Evolutionary conservation across 2,888 invertebrate species (phyloP), one percentile per base, ranked within the genome.

Genomic region (Pandemis corylana): DNA sequence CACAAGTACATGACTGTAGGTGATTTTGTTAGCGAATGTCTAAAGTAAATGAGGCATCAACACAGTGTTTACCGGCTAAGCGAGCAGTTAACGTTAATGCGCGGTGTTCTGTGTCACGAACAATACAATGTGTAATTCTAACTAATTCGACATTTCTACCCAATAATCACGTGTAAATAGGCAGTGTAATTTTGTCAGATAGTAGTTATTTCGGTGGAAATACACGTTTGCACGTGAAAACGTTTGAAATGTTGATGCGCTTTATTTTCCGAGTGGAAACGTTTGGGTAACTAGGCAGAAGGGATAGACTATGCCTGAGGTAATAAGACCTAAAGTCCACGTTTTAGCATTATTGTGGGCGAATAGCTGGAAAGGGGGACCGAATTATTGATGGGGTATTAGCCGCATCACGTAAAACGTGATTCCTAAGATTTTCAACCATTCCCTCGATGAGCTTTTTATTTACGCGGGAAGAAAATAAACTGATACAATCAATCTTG

Each of bases 1-100:
- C n/a, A 61, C 44, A 15, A n/a, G n/a, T 20, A 28, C 28, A 28
- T 15, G 56, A 56, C 66, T 41, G 0, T 15, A 41, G 15, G 4
- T 7, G 53, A 66, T 70, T 74, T 65, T 70, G 69, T n/a, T n/a
- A 66, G 62, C 62, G 74, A 70, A 28, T 70, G 53, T 70, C 49
- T 56, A 59, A 56, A 65, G n/a, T 59, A 65, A 73, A 73, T 69
- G 73, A 69, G 68, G 68, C 56, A 59, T 67, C 59, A n/a, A 51
- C 49, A 49, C 41, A 7, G 61, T 66, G 62, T 65, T 66, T 61
- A 70, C 44, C 56, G n/a, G n/a, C 59, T 36, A 62, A 67, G 67
- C 66, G 46, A 41, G 53, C 75, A 41, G 67, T 63, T 61, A n/a
- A 36, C 56, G 64, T 59, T 71, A 75, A 75, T 75, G 41, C 13